These are phyloP conservation scores for Lucinisca nassula DNA, from an alignment of 2,888 invertebrate genomes.

Conservation along the genomic window DNA sequence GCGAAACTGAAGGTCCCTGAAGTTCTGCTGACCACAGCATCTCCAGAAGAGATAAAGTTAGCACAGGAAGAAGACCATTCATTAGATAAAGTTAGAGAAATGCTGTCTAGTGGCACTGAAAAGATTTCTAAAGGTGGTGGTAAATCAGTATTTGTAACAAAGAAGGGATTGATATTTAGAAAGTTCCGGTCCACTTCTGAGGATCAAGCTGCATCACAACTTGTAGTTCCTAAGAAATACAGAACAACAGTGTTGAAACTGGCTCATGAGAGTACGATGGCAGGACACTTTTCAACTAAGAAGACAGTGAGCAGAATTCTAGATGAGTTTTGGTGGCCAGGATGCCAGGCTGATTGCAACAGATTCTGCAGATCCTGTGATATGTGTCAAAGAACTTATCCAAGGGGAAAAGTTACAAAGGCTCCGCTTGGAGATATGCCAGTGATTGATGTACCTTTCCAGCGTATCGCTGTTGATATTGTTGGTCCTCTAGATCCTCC, in stretches of 20 bases:
- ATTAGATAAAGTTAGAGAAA: neutral
- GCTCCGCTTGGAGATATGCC: constrained; percentile 64
- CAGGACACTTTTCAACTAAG: constrained; percentile 15
- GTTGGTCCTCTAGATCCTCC: constrained; percentile 58
- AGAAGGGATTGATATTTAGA: constrained; percentile 25
- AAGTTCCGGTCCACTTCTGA: constrained; percentile 15
- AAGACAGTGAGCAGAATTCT: neutral
- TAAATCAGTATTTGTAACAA: neutral
- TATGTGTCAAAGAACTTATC: constrained; percentile 49
- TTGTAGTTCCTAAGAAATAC: constrained; percentile 53
- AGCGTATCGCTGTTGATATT: constrained; percentile 59
- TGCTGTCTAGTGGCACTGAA: too few species aligned
- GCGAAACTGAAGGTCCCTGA: neutral
- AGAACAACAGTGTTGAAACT: constrained; percentile 42
- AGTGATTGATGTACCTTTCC: constrained; percentile 66
- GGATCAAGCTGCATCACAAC: constrained; percentile 18
- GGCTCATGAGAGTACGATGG: constrained; percentile 64
- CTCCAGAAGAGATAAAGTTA: neutral
- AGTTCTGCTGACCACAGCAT: neutral
- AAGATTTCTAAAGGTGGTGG: neutral
- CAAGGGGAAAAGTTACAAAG: constrained; percentile 51
- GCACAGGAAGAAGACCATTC: neutral
- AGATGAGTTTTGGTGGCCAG: constrained; percentile 67
- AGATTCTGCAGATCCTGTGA: constrained; percentile 61
- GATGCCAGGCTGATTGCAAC: constrained; percentile 35